These are phyloP conservation scores for Myotis brandtii DNA, from an alignment of 2,113 vertebrate genomes.

Conservation along the genomic window DNA sequence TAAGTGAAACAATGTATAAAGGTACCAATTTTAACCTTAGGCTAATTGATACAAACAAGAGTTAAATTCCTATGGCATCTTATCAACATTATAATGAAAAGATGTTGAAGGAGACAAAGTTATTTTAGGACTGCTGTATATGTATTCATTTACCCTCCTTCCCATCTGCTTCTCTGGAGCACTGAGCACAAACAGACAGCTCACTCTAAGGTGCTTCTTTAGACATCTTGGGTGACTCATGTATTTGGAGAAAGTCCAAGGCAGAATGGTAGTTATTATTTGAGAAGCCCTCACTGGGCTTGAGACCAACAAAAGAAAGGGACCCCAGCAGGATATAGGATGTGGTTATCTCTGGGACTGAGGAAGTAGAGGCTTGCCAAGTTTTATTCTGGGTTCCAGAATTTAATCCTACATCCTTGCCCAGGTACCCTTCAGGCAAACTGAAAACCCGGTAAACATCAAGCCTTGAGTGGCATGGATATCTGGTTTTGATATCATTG, in stretches of 20 bases:
- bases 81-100: neutral
- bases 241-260: constrained; percentile 34
- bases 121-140: neutral
- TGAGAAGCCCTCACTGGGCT: neutral
- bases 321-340: neutral
- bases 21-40: neutral
- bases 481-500: constrained; percentile 16
- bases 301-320: constrained; percentile 17
- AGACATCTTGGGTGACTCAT: constrained; percentile 3
- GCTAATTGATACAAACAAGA: neutral
- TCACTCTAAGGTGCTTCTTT: constrained; percentile 36
- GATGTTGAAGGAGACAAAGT: neutral
- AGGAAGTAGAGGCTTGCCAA: constrained; percentile 13
- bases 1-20: neutral
- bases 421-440: constrained; percentile 57
- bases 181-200: neutral
- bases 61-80: neutral
- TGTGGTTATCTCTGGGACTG: neutral
- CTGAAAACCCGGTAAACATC: constrained; percentile 32
- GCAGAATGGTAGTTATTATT: constrained; percentile 17
- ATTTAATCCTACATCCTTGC: constrained; percentile 38
- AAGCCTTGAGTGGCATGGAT: constrained; percentile 17
- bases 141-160: neutral
- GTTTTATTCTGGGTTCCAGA: constrained; percentile 58
- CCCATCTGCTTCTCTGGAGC: constrained; percentile 8